Evolutionary conservation across 2,888 invertebrate genomes (phyloP).

Genomic region (Leucoma salicis): DNA sequence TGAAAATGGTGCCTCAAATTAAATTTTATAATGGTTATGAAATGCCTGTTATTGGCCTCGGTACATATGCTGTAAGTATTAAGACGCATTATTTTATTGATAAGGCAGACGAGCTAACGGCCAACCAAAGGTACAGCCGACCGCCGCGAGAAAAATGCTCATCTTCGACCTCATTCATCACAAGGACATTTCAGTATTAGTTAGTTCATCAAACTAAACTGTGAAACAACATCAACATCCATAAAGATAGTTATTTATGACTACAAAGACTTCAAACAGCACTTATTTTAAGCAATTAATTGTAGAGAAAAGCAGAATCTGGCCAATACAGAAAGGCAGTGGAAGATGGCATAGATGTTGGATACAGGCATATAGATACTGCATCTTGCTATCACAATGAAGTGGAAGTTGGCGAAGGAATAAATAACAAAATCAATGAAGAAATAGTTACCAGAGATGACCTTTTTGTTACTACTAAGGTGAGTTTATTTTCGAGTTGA

Average conservation of each 20-base stretch:
- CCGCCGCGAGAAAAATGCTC: no score
- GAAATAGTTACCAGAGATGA: slow-evolving; percentile 73
- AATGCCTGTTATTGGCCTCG: slow-evolving; percentile 85
- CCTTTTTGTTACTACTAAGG: slow-evolving; percentile 81
- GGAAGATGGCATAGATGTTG: slow-evolving; percentile 72
- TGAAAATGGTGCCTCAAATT: slow-evolving; percentile 59
- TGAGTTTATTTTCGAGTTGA: no score
- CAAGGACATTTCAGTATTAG: no score
- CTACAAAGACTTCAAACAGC: no score
- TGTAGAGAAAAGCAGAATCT: slow-evolving; percentile 58
- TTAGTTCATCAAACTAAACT: no score
- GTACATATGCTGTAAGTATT: slow-evolving; percentile 82
- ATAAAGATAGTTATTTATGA: no score
- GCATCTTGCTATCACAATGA: slow-evolving; percentile 77
- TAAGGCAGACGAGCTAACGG: no score
- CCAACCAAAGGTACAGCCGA: no score
- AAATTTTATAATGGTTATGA: slow-evolving; percentile 75
- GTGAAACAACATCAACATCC: no score
- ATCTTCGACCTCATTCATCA: background rate
- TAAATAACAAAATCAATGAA: slow-evolving; percentile 69
- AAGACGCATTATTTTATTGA: background rate
- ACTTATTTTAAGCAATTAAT: slow-evolving; percentile 4
- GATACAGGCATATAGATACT: slow-evolving; percentile 81
- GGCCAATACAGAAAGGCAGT: slow-evolving; percentile 66
- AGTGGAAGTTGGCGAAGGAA: slow-evolving; percentile 72